These are phyloP conservation scores for Gymnopithys bicolor DNA, from an alignment of 2,797 vertebrate genomes.

Conservation along the genomic window DNA sequence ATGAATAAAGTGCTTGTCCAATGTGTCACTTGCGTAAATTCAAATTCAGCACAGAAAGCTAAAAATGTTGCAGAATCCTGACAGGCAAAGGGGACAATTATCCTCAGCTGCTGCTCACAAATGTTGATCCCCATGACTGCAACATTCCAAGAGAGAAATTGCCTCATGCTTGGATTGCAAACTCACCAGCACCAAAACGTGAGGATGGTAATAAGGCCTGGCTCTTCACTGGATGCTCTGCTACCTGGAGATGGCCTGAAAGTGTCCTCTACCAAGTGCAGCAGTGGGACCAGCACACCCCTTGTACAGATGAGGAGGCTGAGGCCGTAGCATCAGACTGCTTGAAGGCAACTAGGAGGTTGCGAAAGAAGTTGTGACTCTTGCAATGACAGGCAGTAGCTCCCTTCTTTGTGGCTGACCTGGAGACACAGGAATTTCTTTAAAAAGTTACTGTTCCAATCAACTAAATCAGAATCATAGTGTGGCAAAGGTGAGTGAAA, in stretches of 20 bases:
- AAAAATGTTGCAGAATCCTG: constrained; percentile 54
- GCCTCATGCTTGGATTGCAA: constrained; percentile 38
- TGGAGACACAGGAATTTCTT: background rate
- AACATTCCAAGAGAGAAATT: background rate
- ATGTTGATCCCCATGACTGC: background rate
- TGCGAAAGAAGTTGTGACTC: background rate
- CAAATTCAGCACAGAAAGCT: constrained; percentile 50
- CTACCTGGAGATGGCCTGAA: background rate
- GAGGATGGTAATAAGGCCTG: background rate
- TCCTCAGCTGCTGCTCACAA: constrained; percentile 35
- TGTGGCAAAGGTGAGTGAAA: background rate
- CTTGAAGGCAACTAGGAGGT: background rate
- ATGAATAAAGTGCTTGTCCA: constrained; percentile 52
- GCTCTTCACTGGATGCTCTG: background rate
- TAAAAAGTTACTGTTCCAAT: background rate
- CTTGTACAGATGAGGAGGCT: background rate
- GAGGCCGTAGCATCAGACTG: background rate
- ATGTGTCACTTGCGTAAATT: constrained; percentile 49
- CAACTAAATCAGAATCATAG: background rate
- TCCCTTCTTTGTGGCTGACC: background rate
- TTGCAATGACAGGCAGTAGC: background rate
- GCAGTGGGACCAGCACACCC: background rate
- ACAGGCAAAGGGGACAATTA: constrained; percentile 61
- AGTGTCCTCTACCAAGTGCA: background rate
- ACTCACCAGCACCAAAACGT: background rate